Base-by-base conservation (phyloP, 2,797 vertebrate species). In the Pseudomugil tenellus region DNA sequence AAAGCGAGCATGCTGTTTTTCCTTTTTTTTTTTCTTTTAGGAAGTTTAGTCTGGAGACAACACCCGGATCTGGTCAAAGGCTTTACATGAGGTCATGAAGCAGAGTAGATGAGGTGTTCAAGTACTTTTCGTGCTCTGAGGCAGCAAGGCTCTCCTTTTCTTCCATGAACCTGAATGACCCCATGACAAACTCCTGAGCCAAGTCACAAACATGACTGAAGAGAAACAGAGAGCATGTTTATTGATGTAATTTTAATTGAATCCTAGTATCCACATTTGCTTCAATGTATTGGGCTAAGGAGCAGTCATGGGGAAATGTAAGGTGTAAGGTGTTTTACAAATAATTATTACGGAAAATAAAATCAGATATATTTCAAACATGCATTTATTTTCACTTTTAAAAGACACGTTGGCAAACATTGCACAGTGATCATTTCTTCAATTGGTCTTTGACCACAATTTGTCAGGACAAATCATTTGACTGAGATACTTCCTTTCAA, bases 401-500 rank as follows among this genome's bases (percentile, higher is more conserved):
- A 53, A 81, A 79, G 85, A 68, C 34, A 63, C 67, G 60, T 84
- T 35, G 65, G 68, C 79, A 54, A 83, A 83, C 79, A 80, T 77
- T 70, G 68, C 69, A 66, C 74, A 59, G 49, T 70, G 70, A 89
- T 81, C 88, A 70, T 90, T 85, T 75, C 76, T 62, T 74, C 81
- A 84, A 84, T 84, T 86, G 81, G 71, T 85, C 51, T 32, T 25
- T 58, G 66, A 89, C 87, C 86, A 87, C 85, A 91, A 85, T 89
- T 90, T 90, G 85, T 91, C 86, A 79, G 82, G 66, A 83, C 84
- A 89, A 86, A 90, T 91, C 87, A 74, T 86, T 76, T 59, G 84
- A 91, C 89, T 80, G 85, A 90, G 85, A 89, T 75, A 87, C 85
- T 89, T 92, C 88, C 88, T 92, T 90, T 87, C 72, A 89, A 92